Base-by-base conservation (phyloP, 2,888 invertebrate genomes). In the Pachycephus smyrnensis region DNA sequence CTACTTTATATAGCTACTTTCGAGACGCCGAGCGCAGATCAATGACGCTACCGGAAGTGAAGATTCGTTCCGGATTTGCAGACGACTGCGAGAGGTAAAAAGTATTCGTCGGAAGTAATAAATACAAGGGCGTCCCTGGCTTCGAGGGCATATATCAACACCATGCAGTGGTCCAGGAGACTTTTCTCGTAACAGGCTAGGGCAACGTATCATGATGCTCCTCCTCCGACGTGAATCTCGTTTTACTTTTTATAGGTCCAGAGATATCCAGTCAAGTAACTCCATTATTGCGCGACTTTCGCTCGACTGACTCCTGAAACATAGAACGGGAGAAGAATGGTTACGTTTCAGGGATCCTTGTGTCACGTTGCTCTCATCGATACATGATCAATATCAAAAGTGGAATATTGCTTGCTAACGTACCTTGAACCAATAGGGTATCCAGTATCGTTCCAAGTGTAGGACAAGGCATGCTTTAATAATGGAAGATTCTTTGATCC, bases 181-280 rank as follows among this genome's bases (percentile, higher is more conserved):
- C 32, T 31, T 71, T 71, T 31, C 71, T 71, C 71, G 31, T 71
- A 33, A 71, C 71, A 33, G 32, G 71, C 6, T 71, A 71, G 31
- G 9, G 71, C 78, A 33, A 69, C 68, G 35, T 68, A n/a, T 71
- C 68, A 30, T 35, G 76, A 32, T 73, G 31, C 71, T n/a, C 69
- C 55, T 36, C 35, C 73, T 77, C 73, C 35, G 35, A 31, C 73
- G 32, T 74, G 30, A 68, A 68, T 79, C 31, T 73, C 73, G 37
- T 76, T 77, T 75, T 73, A 77, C 75, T 68, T 79, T 79, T 79
- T 79, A 79, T 77, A 73, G 40, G 69, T 76, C 55, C 75, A 75
- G 78, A 80, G 73, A 80, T 78, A 80, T 80, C 75, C 78, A 80
- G 78, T 78, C 71, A 76, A 78, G 76, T 78, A 78, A 80, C 78